Base-by-base conservation (phyloP, 1,140 invertebrate genomes). In the Archegozetes longisetosus region DNA sequence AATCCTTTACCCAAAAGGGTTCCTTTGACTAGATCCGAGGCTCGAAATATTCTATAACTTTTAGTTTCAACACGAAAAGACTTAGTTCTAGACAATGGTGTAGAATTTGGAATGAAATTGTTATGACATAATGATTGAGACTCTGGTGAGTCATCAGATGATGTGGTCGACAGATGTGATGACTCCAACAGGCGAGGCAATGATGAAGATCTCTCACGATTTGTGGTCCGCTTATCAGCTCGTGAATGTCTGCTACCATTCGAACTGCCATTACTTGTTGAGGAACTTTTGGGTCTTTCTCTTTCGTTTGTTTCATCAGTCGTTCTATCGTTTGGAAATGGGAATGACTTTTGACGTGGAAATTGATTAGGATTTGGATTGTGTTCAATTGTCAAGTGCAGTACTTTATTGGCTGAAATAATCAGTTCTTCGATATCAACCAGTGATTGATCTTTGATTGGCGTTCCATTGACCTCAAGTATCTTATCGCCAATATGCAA, bases 1-100 rank as follows among this genome's bases (percentile, higher is more conserved):
- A 93, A 94, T 23, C 90, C 90, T 70, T 88, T 85, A 9, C 90
- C 91, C 4, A 95, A 72, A 1, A 94, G 75, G 70, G 91, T 86
- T 28, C 89, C 89, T 74, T 86, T 83, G 1, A 92, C 80, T 46
- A 94, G 73, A 75, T 95, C 90, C 54, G 83, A 84, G 28, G 88
- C 85, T 1, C 89, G 78, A 73, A 95, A 95, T 61, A 93, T 86
- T 55, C 84, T 80, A 64, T 88, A 84, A 65, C 80, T 84, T 65
- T 79, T 78, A 12, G 70, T 66, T 68, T 89, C 85, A 1, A 86
- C 81, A 25, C 86, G 80, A 73, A 92, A 91, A 1, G 88, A 93
- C 68, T 87, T 81, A 2, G 88, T 88, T 32, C 90, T 71, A 22
- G 83, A 84, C 48, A 93, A 28, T 47, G 55, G 24, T 47, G 40